Evolutionary conservation across 2,888 invertebrate genomes (phyloP).

Genomic region (Polydrusus pterygomalis): DNA sequence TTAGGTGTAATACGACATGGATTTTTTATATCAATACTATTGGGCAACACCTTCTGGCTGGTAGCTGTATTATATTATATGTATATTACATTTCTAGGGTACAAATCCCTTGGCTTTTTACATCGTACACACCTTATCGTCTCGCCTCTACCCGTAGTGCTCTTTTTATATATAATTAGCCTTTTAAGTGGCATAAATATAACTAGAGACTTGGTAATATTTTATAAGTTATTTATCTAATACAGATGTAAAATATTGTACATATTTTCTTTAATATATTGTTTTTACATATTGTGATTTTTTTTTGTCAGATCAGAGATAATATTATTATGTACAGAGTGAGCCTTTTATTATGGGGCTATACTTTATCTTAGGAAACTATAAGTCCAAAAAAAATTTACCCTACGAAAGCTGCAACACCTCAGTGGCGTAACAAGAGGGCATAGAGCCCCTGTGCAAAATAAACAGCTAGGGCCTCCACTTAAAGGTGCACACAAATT

Average conservation of each 20-base stretch:
- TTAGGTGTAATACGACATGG: slow-evolving; percentile 73
- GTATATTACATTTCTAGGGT: slow-evolving; percentile 98
- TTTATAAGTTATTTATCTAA: slow-evolving; percentile 76
- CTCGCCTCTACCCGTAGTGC: slow-evolving; percentile 86
- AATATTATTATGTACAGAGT: no score
- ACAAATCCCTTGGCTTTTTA: slow-evolving; percentile 92
- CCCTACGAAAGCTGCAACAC: no score
- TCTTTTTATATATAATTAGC: slow-evolving; percentile 86
- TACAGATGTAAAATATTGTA: background rate
- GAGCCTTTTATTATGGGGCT: no score
- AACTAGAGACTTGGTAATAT: slow-evolving; percentile 85
- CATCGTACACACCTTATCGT: slow-evolving; percentile 90
- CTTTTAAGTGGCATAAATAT: slow-evolving; percentile 89
- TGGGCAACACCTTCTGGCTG: slow-evolving; percentile 96
- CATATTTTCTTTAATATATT: slow-evolving; percentile 9
- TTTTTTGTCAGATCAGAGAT: no score
- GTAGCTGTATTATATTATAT: slow-evolving; percentile 93
- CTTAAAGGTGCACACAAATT: no score
- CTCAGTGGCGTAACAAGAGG: no score
- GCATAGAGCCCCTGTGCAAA: no score
- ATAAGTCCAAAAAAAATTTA: no score
- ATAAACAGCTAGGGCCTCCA: no score
- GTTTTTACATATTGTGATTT: background rate
- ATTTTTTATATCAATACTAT: slow-evolving; percentile 85
- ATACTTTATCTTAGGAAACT: no score